Percentiles rank a stretch among this genome's conserved stretches.
Conservation (phyloP, 2,113 vertebrate species). For the Misgurnus anguillicaudatus region DNA sequence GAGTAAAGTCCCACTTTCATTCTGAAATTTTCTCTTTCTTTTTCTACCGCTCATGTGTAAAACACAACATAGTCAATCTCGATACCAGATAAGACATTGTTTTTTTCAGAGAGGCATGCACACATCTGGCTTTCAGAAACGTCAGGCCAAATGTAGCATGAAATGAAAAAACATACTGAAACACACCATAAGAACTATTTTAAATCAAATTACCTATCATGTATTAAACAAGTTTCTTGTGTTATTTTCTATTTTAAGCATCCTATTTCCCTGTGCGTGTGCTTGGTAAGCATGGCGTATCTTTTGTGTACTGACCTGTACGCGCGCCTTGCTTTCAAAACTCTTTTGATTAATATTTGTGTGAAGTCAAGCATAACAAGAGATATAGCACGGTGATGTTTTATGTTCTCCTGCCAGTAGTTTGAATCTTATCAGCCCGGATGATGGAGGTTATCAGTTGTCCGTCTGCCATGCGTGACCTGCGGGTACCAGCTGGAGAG, state of each 20-base stretch:
- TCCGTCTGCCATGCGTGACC: conserved; percentile 18
- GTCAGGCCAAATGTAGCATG: background rate
- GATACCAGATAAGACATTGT: conserved; percentile 13
- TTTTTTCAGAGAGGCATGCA: background rate
- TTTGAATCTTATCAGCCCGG: conserved; percentile 14
- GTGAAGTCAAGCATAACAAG: conserved; percentile 18
- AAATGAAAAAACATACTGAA: background rate
- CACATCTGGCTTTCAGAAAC: background rate
- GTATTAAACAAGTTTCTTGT: background rate
- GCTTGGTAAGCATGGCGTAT: background rate
- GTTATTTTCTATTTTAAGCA: background rate
- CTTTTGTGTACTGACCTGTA: conserved; percentile 4
- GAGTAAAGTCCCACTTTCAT: conserved; percentile 31
- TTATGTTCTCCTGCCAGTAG: background rate
- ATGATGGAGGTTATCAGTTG: conserved; percentile 11
- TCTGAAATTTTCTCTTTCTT: background rate
- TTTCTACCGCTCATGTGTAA: conserved; percentile 8
- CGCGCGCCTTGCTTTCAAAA: background rate
- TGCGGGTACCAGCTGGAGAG: conserved; percentile 11
- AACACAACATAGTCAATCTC: conserved; percentile 35
- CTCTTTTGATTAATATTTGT: conserved; percentile 22
- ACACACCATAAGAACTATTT: background rate
- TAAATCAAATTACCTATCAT: background rate
- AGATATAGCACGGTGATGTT: background rate
- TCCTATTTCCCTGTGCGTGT: background rate